phyloP scores from a whole-genome alignment of 2,888 invertebrate species.

The Meteorus colon region DNA sequence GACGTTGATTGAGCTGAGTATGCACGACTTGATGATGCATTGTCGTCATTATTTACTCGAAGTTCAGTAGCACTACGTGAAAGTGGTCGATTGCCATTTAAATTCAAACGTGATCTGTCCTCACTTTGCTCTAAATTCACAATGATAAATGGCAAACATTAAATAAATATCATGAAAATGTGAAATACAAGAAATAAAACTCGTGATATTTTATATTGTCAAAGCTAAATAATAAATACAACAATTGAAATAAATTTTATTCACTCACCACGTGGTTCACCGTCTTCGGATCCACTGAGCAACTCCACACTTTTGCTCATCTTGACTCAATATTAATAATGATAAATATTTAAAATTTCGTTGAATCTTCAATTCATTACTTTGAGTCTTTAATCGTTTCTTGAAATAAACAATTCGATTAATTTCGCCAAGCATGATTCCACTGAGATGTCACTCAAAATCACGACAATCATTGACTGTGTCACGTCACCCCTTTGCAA shows the following conservation, averaged over 20 bases:
- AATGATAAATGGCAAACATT: not conserved
- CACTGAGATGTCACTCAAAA: slow-evolving; percentile 51
- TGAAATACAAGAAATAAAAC: not conserved
- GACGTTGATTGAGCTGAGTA: slow-evolving; percentile 47
- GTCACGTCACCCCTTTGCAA: slow-evolving; percentile 5
- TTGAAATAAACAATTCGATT: slow-evolving; percentile 62
- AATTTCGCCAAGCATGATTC: slow-evolving; percentile 64
- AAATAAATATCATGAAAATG: not conserved
- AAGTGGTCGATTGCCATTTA: slow-evolving; percentile 78
- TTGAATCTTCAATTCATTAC: slow-evolving; percentile 49
- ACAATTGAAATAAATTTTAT: not conserved
- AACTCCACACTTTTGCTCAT: slow-evolving; percentile 71
- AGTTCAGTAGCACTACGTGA: slow-evolving; percentile 89
- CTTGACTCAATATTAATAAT: slow-evolving; percentile 31
- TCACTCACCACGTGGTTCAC: slow-evolving; percentile 63
- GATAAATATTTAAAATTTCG: slow-evolving; percentile 46
- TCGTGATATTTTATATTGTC: not conserved
- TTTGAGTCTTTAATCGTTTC: slow-evolving; percentile 63
- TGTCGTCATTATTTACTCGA: slow-evolving; percentile 76
- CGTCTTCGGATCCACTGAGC: slow-evolving; percentile 69
- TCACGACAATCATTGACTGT: slow-evolving; percentile 56
- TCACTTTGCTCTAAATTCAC: slow-evolving; percentile 55
- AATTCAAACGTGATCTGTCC: slow-evolving; percentile 65
- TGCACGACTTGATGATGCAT: slow-evolving; percentile 72
- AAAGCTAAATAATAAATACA: not conserved